Conservation (phyloP, 2,888 invertebrate genomes). For the Leptopilina myrica region DNA sequence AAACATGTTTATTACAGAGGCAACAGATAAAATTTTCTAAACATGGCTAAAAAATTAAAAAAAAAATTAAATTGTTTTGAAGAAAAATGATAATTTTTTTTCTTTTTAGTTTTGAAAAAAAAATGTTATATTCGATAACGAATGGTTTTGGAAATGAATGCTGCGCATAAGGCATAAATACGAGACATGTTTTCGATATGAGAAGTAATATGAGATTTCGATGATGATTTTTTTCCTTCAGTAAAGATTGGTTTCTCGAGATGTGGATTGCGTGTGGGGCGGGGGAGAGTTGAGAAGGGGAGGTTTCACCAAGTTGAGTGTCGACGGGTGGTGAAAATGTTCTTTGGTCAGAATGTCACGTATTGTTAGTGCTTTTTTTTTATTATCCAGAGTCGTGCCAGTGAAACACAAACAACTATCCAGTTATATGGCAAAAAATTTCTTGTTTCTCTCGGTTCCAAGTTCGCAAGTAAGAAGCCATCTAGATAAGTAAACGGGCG, state of each 20-base stretch:
- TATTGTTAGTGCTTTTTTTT: slow-evolving; percentile 22
- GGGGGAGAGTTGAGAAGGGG: not conserved
- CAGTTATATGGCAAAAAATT: slow-evolving; percentile 64
- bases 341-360: slow-evolving; percentile 36
- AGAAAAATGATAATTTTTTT: too few relatives aligned
- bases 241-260: not conserved
- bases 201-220: slow-evolving; percentile 28
- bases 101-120: not conserved
- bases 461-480: slow-evolving; percentile 62
- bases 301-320: not conserved
- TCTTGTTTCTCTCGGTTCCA: slow-evolving; percentile 56
- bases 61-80: not conserved
- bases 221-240: slow-evolving; percentile 18
- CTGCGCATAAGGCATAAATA: slow-evolving; percentile 1
- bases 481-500: slow-evolving; percentile 69
- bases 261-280: not conserved
- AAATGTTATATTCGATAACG: not conserved
- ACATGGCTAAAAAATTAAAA: not conserved
- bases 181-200: slow-evolving; percentile 30
- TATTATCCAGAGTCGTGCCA: slow-evolving; percentile 13
- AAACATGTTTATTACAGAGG: too few relatives aligned
- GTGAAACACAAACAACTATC: slow-evolving; percentile 58
- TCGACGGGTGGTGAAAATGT: slow-evolving; percentile 32
- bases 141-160: not conserved
- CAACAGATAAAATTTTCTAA: too few relatives aligned